These are phyloP conservation scores for Mormyrus lacerda DNA, from an alignment of 2,113 vertebrate genomes.

Conservation along the genomic window DNA sequence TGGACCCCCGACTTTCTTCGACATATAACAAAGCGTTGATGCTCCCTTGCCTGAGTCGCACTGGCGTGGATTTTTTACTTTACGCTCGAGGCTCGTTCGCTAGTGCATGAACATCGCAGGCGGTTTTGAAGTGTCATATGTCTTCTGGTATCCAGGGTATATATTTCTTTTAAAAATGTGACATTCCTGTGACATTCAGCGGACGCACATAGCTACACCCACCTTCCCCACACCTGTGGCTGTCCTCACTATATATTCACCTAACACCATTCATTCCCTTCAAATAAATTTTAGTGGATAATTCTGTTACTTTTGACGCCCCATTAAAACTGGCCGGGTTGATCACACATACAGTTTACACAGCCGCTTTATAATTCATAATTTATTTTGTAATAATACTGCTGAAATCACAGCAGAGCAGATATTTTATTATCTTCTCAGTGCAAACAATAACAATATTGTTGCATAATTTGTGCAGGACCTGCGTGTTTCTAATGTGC, in stretches of 20 bases:
- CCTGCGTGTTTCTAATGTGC: background rate
- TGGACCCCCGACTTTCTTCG: background rate
- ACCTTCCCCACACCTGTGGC: constrained; percentile 3
- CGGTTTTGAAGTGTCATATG: background rate
- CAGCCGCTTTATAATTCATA: background rate
- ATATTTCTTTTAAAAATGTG: background rate
- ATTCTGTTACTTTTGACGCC: background rate
- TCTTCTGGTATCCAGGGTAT: background rate
- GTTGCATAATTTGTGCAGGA: background rate
- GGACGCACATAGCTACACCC: background rate
- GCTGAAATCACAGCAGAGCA: background rate
- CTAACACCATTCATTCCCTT: constrained; percentile 20
- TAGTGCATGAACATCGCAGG: background rate
- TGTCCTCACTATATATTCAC: background rate
- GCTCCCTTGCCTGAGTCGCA: background rate
- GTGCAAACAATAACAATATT: background rate
- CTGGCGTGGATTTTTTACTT: background rate
- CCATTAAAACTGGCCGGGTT: background rate
- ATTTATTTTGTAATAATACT: background rate
- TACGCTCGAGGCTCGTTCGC: background rate
- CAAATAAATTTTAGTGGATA: background rate
- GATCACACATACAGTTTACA: background rate
- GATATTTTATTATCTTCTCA: background rate
- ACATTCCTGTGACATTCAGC: background rate
- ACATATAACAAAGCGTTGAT: background rate